phyloP scores from a whole-genome alignment of 2,797 vertebrate genomes.

The Enteromius unitaeniatus region DNA sequence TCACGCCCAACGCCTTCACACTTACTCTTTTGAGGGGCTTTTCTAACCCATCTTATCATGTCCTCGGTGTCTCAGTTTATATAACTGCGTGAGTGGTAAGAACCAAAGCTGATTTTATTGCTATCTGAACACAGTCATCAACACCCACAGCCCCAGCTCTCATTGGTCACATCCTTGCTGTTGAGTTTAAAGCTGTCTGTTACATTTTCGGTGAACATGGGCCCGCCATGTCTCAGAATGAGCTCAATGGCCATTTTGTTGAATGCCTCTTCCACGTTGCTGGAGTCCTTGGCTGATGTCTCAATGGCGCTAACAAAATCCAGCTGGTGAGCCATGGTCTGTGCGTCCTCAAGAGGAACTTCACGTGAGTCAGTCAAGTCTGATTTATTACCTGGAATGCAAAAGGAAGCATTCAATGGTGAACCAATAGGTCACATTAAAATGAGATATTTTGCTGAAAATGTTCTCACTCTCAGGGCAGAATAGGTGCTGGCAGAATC shows the following conservation, averaged over 20 bases:
- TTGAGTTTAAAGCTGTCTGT: slow-evolving; percentile 86
- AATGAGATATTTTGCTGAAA: too few species aligned
- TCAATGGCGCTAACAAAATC: slow-evolving; percentile 85
- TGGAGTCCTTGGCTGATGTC: slow-evolving; percentile 87
- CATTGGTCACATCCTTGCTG: slow-evolving; percentile 81
- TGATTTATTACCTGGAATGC: slow-evolving; percentile 83
- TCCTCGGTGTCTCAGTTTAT: neutral
- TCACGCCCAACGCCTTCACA: neutral
- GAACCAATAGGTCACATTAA: too few species aligned
- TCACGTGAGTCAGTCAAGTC: slow-evolving; percentile 82
- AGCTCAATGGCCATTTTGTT: slow-evolving; percentile 84
- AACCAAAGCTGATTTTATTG: neutral
- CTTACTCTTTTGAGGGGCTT: neutral
- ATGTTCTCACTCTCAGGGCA: too few species aligned
- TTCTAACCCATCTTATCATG: neutral
- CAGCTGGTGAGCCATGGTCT: slow-evolving; percentile 79
- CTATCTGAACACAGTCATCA: slow-evolving; percentile 67
- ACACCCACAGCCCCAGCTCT: slow-evolving; percentile 85
- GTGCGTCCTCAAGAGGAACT: slow-evolving; percentile 81
- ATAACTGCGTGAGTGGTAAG: neutral
- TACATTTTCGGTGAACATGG: slow-evolving; percentile 82
- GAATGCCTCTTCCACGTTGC: slow-evolving; percentile 89
- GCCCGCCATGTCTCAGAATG: slow-evolving; percentile 85
- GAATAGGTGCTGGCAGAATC: too few species aligned
- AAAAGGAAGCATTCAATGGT: neutral